phyloP scores from a whole-genome alignment of 2,113 vertebrate genomes.

The Gulo gulo region DNA sequence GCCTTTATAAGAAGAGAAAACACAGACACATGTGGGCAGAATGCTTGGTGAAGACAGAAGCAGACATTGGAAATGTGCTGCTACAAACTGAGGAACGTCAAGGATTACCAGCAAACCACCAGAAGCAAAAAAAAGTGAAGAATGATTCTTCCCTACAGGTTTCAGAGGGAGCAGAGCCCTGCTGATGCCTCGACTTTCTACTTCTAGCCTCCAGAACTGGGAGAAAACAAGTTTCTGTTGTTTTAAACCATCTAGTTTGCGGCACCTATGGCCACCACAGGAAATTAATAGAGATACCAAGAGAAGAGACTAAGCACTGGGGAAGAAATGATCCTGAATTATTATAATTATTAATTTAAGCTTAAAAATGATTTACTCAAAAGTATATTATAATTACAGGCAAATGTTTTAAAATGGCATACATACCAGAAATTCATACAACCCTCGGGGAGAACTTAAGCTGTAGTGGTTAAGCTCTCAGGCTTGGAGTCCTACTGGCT shows the following conservation, averaged over 20 bases:
- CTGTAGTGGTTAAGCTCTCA: neutral
- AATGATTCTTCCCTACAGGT: neutral
- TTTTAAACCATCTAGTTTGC: neutral
- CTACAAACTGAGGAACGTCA: neutral
- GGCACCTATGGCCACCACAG: neutral
- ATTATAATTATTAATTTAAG: neutral
- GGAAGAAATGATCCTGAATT: neutral
- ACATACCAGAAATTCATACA: neutral
- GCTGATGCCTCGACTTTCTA: neutral
- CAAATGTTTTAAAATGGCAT: neutral
- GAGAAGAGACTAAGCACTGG: neutral
- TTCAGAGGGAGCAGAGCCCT: neutral
- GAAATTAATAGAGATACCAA: neutral
- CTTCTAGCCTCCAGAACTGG: neutral
- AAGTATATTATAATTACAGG: neutral
- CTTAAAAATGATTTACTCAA: slow-evolving; percentile 23
- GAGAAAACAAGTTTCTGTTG: neutral
- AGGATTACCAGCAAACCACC: neutral
- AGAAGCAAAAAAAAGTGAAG: neutral
- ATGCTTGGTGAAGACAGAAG: neutral
- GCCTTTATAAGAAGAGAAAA: neutral
- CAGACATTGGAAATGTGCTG: neutral
- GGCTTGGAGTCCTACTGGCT: neutral
- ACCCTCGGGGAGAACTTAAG: neutral
- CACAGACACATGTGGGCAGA: neutral